These are phyloP conservation scores for Semicossyphus pulcher DNA, from an alignment of 2,113 vertebrate species.

Conservation along the genomic window DNA sequence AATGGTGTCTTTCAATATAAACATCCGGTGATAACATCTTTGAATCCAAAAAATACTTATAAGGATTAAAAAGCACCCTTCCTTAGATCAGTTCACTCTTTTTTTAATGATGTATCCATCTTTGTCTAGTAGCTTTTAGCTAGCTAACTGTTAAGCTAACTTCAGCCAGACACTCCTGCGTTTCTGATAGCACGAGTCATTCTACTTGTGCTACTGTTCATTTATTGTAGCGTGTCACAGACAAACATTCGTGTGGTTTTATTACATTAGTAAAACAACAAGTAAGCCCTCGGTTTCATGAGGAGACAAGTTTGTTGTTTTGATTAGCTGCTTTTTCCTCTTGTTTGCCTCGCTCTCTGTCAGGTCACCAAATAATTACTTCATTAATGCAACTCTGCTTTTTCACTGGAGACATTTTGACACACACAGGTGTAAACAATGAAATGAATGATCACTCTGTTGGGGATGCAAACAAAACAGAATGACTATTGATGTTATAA, in stretches of 20 bases:
- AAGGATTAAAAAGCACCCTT: too few species aligned
- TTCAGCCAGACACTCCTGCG: too few species aligned
- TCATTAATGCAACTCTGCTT: background rate
- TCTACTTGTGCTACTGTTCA: too few species aligned
- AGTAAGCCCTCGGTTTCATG: background rate
- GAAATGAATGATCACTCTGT: too few species aligned
- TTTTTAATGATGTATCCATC: too few species aligned
- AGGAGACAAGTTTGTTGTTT: background rate
- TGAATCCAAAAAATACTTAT: background rate
- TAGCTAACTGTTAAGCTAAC: too few species aligned
- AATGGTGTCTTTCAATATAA: background rate
- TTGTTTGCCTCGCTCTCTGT: background rate
- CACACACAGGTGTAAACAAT: background rate
- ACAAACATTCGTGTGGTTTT: background rate
- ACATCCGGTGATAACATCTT: background rate
- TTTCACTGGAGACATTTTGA: background rate
- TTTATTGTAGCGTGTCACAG: too few species aligned
- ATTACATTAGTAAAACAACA: conserved; percentile 1
- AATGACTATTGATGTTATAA: too few species aligned
- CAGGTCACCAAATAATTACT: too few species aligned
- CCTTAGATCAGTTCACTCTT: too few species aligned
- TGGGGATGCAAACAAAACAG: too few species aligned
- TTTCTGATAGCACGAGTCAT: too few species aligned
- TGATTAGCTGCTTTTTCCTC: background rate
- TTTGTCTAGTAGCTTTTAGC: background rate